A percentile compares a stretch with the other conserved stretches of the same genome.
Evolutionary conservation across 2,113 vertebrate species (phyloP).

Genomic region (Anthoscopus minutus): DNA sequence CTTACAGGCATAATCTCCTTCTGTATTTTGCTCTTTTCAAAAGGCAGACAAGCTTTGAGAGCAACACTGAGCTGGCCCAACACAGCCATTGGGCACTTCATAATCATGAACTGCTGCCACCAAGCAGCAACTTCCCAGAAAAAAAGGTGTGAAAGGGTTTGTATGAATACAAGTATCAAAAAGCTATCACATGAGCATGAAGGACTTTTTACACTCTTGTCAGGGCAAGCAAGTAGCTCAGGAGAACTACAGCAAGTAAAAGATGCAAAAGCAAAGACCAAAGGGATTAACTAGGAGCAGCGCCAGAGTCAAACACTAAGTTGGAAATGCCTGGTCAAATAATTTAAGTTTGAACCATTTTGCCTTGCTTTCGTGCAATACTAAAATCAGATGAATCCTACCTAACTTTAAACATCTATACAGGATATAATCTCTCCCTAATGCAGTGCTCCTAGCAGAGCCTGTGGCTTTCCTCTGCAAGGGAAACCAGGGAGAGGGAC

Average conservation of each 20-base stretch:
- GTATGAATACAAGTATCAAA: neutral
- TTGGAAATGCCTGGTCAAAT: neutral
- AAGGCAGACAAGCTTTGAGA: neutral
- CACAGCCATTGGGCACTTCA: neutral
- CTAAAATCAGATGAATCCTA: neutral
- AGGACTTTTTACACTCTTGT: neutral
- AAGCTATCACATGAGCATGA: neutral
- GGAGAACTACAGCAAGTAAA: neutral
- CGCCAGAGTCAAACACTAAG: neutral
- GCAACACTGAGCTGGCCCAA: neutral
- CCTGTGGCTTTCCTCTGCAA: neutral
- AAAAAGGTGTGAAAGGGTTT: neutral
- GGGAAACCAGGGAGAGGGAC: neutral
- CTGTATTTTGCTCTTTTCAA: neutral
- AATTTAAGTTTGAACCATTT: neutral
- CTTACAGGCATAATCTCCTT: neutral
- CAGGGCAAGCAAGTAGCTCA: neutral
- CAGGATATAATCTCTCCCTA: neutral
- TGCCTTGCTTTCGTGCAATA: neutral
- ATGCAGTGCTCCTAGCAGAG: neutral
- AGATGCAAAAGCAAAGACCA: neutral
- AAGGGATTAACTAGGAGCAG: neutral
- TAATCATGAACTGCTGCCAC: rapidly evolving
- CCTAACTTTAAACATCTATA: neutral
- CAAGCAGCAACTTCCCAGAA: neutral